Evolutionary conservation across 2,888 invertebrate species (phyloP), one percentile per base, ranked within the genome.

Genomic region (Blomia tropicalis): DNA sequence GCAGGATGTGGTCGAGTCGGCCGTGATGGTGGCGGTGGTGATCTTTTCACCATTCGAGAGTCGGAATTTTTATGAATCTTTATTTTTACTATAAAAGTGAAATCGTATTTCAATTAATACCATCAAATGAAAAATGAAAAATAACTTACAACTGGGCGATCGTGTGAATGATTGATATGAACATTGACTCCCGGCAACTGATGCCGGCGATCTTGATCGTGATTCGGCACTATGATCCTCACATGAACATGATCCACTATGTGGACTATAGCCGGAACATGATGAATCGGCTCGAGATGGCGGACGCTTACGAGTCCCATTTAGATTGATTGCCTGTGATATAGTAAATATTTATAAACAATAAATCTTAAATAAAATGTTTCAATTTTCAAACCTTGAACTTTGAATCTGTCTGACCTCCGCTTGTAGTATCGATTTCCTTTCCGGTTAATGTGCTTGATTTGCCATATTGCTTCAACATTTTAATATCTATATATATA

Each of bases 201-300:
- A 27, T 2, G n/a, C n/a, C n/a, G 2, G 29, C 11, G 56, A 56
- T 32, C 56, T 22, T 11, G 19, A 54, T 23, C 14, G 59, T 17
- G 43, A 2, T 2, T n/a, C 19, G 2, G 56, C 25, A 27, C 64
- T 65, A 41, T 65, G 65, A 14, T 65, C 65, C 41, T 62, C 64
- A 59, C 65, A 65, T 29, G 64, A 64, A 47, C 65, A 65, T 19
- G 51, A 58, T 19, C 43, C 63, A 19, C 59, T 59, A 31, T 62
- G 59, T 0, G 59, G 44, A 31, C 44, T 61, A 23, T 64, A 58
- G 4, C 58, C 58, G 17, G 56, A 41, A 2, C 31, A 27, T 2
- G 47, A 47, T 29, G 43, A 43, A 2, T 29, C 22, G 11, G 58
- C 43, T 32, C 27, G 29, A 19, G 36, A 25, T 58, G 17, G 7